Evolutionary conservation across 2,797 vertebrate species (phyloP).

Genomic region (Hylomyscus alleni): DNA sequence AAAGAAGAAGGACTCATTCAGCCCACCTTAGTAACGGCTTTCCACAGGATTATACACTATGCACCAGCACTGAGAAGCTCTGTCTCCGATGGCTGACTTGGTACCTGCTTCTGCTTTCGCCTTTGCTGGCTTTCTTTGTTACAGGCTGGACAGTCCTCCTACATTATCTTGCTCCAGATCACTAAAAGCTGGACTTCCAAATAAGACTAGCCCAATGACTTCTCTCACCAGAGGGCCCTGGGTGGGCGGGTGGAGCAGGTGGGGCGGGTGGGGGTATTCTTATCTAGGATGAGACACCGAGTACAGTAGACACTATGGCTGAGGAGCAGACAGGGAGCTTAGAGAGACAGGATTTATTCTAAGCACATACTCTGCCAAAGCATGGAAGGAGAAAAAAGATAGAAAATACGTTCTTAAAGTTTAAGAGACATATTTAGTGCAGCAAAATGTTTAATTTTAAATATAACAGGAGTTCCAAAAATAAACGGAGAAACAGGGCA

Average conservation of each 20-base stretch:
- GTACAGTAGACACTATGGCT: background rate
- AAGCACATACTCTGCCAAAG: slow-evolving; percentile 23
- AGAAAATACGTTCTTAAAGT: slow-evolving; percentile 38
- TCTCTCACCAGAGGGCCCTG: background rate
- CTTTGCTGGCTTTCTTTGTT: slow-evolving; percentile 14
- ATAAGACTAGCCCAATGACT: background rate
- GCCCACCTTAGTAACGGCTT: background rate
- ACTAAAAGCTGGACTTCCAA: background rate
- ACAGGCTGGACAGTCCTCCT: background rate
- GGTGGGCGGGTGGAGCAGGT: background rate
- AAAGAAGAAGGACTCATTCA: background rate
- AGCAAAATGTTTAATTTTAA: slow-evolving; percentile 44
- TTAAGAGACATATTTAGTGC: slow-evolving; percentile 7
- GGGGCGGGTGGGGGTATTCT: background rate
- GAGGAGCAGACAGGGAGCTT: background rate
- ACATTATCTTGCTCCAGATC: background rate
- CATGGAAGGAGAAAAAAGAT: background rate
- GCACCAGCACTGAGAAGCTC: background rate
- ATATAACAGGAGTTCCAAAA: slow-evolving; percentile 29
- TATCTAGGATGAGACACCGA: background rate
- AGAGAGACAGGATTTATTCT: background rate
- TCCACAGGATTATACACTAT: background rate
- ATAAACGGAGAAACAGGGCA: slow-evolving; percentile 29
- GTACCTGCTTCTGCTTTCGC: background rate
- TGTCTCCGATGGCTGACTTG: background rate